Conservation (phyloP, 2,888 invertebrate species). For the Brenthis hecate region DNA sequence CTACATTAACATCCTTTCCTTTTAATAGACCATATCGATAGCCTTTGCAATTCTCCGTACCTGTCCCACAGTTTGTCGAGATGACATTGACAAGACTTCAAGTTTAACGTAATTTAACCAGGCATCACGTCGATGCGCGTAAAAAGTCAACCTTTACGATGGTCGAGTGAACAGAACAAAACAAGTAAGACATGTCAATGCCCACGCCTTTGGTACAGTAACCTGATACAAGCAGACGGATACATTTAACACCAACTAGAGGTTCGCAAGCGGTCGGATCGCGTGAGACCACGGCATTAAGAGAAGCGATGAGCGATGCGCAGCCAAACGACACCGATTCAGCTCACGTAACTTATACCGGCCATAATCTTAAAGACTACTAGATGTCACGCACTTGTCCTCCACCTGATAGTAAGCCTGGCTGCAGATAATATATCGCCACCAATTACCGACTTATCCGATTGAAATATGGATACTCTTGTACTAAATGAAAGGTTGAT, state of each 20-base stretch:
- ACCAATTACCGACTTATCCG: conserved; percentile 41
- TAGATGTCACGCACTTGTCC: conserved; percentile 66
- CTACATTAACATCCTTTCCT: conserved; percentile 32
- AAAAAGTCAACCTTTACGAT: conserved; percentile 77
- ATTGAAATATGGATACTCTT: conserved; percentile 38
- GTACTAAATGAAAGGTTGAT: conserved; percentile 32
- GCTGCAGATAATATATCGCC: conserved; percentile 41
- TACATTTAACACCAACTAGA: conserved; percentile 77
- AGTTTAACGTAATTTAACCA: conserved; percentile 69
- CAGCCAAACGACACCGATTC: conserved; percentile 49
- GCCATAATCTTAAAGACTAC: conserved; percentile 63
- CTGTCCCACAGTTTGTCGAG: conserved; percentile 47
- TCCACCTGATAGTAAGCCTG: conserved; percentile 41
- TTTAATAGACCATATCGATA: conserved; percentile 36
- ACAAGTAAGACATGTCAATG: conserved; percentile 80
- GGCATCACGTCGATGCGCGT: conserved; percentile 73
- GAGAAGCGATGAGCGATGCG: conserved; percentile 56
- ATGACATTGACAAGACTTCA: conserved; percentile 68
- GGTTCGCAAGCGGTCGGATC: conserved; percentile 53
- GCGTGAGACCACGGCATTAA: conserved; percentile 50
- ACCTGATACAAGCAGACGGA: conserved; percentile 77
- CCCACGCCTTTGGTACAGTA: conserved; percentile 80
- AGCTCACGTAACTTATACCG: conserved; percentile 56
- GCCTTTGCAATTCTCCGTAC: conserved; percentile 45
- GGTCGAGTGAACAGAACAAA: conserved; percentile 77